Percentiles rank a stretch among this genome's conserved stretches.
Conservation (phyloP, 2,888 invertebrate species). For the Amphipyra tragopoginis region DNA sequence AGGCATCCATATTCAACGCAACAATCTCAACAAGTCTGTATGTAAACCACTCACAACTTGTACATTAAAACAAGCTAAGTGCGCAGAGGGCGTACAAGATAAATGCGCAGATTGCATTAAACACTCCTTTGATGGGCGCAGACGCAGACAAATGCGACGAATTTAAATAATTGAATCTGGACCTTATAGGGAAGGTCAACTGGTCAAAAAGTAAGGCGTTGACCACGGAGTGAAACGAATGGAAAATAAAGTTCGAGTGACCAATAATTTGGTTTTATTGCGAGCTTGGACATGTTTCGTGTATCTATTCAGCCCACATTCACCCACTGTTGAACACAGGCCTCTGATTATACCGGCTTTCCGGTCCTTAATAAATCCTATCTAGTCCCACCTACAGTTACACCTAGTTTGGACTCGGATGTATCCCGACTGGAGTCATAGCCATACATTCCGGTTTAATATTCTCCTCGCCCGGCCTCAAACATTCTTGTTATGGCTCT, state of each 20-base stretch:
- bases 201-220: constrained; percentile 38
- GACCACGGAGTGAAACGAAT: constrained; percentile 21
- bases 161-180: constrained; percentile 50
- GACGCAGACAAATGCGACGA: constrained; percentile 36
- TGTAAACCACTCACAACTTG: constrained; percentile 47
- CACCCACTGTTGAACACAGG: constrained; percentile 26
- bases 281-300: constrained; percentile 13
- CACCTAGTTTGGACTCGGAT: constrained; percentile 3
- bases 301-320: constrained; percentile 31
- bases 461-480: constrained; percentile 30
- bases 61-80: constrained; percentile 44
- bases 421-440: constrained; percentile 22
- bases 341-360: constrained; percentile 10
- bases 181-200: constrained; percentile 50
- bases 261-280: constrained; percentile 43
- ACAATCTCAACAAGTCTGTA: constrained; percentile 38
- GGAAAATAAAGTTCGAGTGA: constrained; percentile 16
- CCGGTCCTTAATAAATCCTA: constrained; percentile 18
- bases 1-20: constrained; percentile 2
- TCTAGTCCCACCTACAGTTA: constrained; percentile 5
- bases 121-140: constrained; percentile 54
- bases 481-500: constrained; percentile 22
- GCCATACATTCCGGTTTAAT: constrained; percentile 1
- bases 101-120: constrained; percentile 51
- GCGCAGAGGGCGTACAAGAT: constrained; percentile 52